These are phyloP conservation scores for Gavia stellata DNA, from an alignment of 2,113 vertebrate species.

Conservation along the genomic window DNA sequence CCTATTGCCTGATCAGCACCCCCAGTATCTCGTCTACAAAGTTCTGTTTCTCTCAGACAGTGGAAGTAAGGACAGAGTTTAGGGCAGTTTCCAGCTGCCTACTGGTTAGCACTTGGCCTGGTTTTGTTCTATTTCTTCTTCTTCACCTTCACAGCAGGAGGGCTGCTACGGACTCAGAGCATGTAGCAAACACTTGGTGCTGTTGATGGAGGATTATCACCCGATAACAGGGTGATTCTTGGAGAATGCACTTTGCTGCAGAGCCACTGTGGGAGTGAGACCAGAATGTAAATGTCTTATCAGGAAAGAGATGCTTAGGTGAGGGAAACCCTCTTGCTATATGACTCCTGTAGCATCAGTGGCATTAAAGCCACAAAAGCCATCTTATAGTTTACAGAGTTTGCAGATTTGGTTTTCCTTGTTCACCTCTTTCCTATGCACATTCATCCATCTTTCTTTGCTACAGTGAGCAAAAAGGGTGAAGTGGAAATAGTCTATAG, in stretches of 20 bases:
- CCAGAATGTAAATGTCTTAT: neutral
- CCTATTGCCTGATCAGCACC: neutral
- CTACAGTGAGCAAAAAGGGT: neutral
- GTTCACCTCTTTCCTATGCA: neutral
- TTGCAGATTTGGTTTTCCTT: neutral
- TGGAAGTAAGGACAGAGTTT: neutral
- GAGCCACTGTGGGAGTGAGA: neutral
- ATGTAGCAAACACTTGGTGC: neutral
- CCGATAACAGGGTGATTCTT: neutral
- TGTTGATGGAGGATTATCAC: slow-evolving; percentile 24
- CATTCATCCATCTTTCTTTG: neutral
- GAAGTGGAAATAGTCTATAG: neutral
- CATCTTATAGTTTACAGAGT: fast-evolving
- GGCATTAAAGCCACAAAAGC: neutral
- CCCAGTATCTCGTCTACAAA: neutral
- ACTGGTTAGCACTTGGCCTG: neutral
- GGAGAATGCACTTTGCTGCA: neutral
- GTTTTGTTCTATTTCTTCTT: neutral
- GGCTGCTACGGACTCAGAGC: neutral
- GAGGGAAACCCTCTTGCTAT: neutral
- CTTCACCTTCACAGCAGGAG: neutral
- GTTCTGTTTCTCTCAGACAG: neutral
- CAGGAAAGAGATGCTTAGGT: neutral
- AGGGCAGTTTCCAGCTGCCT: neutral
- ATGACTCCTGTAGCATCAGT: neutral